These are phyloP conservation scores for Sebastes glaucus DNA, from an alignment of 2,797 vertebrate species.

Conservation along the genomic window DNA sequence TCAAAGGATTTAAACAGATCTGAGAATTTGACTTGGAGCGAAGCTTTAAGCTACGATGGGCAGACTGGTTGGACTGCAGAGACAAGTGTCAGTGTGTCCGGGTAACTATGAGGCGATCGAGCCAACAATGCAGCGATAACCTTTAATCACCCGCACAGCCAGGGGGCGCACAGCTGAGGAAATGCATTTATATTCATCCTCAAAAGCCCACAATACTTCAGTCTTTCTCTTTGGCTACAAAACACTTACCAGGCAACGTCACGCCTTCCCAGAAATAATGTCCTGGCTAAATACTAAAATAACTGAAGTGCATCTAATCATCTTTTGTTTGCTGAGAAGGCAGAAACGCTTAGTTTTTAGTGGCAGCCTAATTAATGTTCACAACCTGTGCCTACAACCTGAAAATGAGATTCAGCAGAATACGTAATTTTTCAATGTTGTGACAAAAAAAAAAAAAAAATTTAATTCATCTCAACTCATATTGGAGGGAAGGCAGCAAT, in stretches of 20 bases:
- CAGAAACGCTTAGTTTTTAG: background rate
- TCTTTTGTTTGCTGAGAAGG: background rate
- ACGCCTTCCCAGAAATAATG: background rate
- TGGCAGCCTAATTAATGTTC: background rate
- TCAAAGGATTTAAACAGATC: slow-evolving; percentile 25
- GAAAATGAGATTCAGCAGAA: background rate
- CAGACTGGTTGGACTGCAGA: background rate
- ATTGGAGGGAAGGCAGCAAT: background rate
- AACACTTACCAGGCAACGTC: background rate
- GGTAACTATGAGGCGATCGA: background rate
- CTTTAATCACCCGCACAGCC: background rate
- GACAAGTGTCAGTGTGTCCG: background rate
- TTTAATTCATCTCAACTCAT: background rate
- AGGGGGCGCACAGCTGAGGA: background rate
- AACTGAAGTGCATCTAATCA: background rate
- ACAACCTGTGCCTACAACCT: background rate
- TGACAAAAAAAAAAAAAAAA: background rate
- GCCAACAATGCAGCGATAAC: background rate
- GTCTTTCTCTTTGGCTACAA: background rate
- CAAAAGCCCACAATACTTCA: background rate
- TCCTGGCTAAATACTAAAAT: background rate
- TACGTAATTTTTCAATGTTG: background rate
- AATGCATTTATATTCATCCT: background rate
- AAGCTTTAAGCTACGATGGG: slow-evolving; percentile 4
- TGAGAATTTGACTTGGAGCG: background rate